A percentile compares a stretch with the other conserved stretches of the same genome.
Evolutionary conservation across 2,113 vertebrate species (phyloP).

Genomic region (Carassius carassius): DNA sequence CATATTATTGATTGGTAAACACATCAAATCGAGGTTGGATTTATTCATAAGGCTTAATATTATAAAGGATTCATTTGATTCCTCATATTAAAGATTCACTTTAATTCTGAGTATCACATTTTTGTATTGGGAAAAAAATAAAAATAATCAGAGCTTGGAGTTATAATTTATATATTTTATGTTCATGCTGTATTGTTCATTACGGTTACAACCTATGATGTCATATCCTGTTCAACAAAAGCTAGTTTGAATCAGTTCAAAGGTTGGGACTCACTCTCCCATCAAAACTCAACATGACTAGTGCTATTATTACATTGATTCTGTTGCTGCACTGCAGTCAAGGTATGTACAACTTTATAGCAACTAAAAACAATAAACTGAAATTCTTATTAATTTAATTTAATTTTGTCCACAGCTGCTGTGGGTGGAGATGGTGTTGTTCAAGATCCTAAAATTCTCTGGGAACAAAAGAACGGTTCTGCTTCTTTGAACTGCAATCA

Average conservation of each 20-base stretch:
- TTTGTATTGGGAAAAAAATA: too few relatives aligned
- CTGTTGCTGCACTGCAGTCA: conserved; percentile 12
- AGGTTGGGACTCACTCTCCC: neutral
- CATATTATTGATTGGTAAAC: too few relatives aligned
- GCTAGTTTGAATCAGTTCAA: neutral
- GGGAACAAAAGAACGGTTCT: neutral
- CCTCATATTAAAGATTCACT: neutral
- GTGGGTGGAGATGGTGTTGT: neutral
- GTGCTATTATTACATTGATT: neutral
- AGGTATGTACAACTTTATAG: neutral
- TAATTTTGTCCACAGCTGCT: neutral
- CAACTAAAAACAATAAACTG: neutral
- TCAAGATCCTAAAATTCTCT: neutral
- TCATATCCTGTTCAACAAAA: neutral
- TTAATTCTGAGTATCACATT: neutral
- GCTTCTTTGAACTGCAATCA: neutral
- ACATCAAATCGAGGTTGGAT: neutral
- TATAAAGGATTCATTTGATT: neutral
- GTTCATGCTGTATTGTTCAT: too few relatives aligned
- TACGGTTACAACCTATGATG: neutral
- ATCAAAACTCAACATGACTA: conserved; percentile 40
- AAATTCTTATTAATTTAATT: neutral
- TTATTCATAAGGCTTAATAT: neutral
- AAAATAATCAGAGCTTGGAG: neutral
- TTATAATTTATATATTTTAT: too few relatives aligned